Conservation (phyloP, 2,888 invertebrate genomes). For the Drosophila mimetica region DNA sequence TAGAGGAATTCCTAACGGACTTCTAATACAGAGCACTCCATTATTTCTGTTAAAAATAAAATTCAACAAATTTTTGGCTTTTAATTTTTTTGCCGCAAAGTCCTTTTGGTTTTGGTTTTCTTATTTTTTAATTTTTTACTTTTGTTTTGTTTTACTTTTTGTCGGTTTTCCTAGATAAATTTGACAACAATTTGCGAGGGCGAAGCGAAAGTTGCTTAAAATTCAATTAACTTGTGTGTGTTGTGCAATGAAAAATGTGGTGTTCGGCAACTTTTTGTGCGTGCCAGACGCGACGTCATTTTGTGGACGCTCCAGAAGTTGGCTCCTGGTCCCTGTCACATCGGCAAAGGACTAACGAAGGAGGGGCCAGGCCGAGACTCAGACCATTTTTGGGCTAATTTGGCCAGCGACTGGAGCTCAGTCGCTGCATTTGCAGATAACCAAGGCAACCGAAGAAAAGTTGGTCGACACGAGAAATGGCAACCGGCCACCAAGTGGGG, state of each 20-base stretch:
- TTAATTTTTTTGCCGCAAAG: slow-evolving; percentile 1
- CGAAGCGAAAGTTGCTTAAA: slow-evolving; percentile 67
- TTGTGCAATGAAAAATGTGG: slow-evolving; percentile 67
- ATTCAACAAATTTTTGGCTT: slow-evolving; percentile 3
- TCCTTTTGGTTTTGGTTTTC: background rate
- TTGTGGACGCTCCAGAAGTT: slow-evolving; percentile 8
- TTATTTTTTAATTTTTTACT: background rate
- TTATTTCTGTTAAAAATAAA: background rate
- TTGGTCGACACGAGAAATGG: slow-evolving; percentile 31
- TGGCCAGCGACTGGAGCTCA: slow-evolving; percentile 51
- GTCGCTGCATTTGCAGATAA: slow-evolving; percentile 52
- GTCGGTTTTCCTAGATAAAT: slow-evolving; percentile 57
- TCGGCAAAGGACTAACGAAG: slow-evolving; percentile 17
- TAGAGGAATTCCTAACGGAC: too few species aligned
- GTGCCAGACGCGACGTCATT: slow-evolving; percentile 51
- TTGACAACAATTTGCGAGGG: slow-evolving; percentile 58
- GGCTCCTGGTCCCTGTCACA: slow-evolving; percentile 26
- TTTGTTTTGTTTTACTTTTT: slow-evolving; percentile 27
- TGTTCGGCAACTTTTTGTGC: slow-evolving; percentile 63
- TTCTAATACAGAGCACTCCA: too few species aligned
- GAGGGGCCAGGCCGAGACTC: slow-evolving; percentile 12
- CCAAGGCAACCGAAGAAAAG: slow-evolving; percentile 71
- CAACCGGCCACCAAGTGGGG: slow-evolving; percentile 9
- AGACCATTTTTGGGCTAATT: slow-evolving; percentile 66
- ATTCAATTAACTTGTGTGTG: slow-evolving; percentile 75